Evolutionary conservation across 2,888 invertebrate genomes (phyloP).

Genomic region (Cacoxenus indagator): DNA sequence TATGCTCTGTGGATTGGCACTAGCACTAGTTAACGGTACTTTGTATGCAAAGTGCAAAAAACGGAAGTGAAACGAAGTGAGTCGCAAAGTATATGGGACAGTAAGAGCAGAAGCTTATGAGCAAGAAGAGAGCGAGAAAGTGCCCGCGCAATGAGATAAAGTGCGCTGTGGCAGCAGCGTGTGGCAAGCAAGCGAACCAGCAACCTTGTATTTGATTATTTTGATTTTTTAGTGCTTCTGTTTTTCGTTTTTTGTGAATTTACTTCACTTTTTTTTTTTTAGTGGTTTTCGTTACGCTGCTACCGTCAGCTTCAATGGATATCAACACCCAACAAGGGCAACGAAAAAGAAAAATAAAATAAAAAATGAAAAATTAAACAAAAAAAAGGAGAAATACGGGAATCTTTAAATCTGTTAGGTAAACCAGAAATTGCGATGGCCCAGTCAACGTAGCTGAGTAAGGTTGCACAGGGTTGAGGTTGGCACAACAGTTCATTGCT

Average conservation of each 20-base stretch:
- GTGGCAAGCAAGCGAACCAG: neutral
- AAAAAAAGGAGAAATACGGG: constrained; percentile 4
- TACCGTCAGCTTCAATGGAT: constrained; percentile 7
- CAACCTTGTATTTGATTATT: constrained; percentile 28
- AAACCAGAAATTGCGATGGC: constrained; percentile 43
- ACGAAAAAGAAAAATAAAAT: constrained; percentile 11
- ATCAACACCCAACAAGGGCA: constrained; percentile 6
- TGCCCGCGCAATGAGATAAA: neutral
- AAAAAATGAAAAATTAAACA: neutral
- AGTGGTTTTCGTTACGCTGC: neutral
- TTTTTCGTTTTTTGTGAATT: neutral
- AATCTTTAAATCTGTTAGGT: constrained; percentile 36
- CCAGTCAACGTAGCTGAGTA: neutral
- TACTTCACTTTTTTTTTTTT: neutral
- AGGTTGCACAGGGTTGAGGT: neutral
- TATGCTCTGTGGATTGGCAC: constrained; percentile 57
- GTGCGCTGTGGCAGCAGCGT: neutral
- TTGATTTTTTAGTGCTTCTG: constrained; percentile 9
- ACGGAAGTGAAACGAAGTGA: constrained; percentile 45
- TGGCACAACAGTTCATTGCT: neutral
- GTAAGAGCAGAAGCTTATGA: neutral
- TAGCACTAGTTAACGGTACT: constrained; percentile 60
- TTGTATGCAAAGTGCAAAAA: constrained; percentile 68
- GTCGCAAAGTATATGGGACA: neutral
- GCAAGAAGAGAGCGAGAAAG: neutral